phyloP scores from a whole-genome alignment of 2,888 invertebrate species.

The Hydroisotoma schaefferi region DNA sequence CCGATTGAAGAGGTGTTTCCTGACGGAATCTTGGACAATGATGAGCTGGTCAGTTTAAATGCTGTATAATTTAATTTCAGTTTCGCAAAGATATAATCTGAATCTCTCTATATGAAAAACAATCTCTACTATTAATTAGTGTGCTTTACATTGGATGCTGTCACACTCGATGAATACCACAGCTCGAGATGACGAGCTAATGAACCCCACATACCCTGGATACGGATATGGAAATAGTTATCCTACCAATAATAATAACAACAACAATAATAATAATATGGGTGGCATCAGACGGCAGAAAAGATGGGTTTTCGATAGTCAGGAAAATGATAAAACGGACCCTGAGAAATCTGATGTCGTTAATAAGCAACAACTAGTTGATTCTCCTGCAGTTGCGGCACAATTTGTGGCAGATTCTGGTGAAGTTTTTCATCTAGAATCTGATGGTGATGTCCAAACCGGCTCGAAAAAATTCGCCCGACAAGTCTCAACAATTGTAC shows the following conservation, averaged over 20 bases:
- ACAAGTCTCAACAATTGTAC: slow-evolving; percentile 14
- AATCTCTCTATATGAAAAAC: background rate
- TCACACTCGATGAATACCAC: slow-evolving; percentile 45
- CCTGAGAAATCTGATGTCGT: background rate
- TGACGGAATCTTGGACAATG: slow-evolving; percentile 41
- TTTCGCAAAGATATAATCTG: background rate
- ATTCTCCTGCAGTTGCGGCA: background rate
- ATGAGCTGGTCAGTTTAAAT: slow-evolving; percentile 37
- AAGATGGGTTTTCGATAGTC: background rate
- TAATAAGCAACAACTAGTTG: background rate
- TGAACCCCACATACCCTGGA: background rate
- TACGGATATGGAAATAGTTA: background rate
- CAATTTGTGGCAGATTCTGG: no score
- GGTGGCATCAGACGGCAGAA: background rate
- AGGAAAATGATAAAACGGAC: slow-evolving; percentile 8
- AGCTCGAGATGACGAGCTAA: slow-evolving; percentile 40
- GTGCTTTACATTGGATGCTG: slow-evolving; percentile 47
- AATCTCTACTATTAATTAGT: slow-evolving; percentile 21
- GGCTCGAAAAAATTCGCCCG: slow-evolving; percentile 12
- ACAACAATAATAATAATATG: slow-evolving; percentile 10
- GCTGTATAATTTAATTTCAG: background rate
- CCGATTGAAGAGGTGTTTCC: slow-evolving; percentile 32
- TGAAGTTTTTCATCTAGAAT: background rate
- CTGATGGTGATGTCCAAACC: slow-evolving; percentile 10
- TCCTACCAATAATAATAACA: slow-evolving; percentile 1